A percentile compares a stretch with the other conserved stretches of the same genome.
Conservation (phyloP, 2,797 vertebrate species). For the Aldrovandia affinis region DNA sequence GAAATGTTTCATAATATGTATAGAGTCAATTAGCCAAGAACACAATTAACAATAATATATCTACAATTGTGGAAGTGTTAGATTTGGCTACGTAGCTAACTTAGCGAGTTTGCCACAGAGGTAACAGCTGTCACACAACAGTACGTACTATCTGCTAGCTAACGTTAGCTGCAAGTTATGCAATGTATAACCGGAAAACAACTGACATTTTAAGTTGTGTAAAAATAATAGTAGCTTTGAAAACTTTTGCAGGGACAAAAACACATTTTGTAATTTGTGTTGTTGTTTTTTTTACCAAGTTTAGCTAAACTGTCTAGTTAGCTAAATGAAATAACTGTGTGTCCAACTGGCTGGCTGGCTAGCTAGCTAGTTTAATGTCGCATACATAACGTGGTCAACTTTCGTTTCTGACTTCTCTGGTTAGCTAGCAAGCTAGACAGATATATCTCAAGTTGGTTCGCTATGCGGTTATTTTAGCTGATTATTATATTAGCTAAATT, state of each 20-base stretch:
- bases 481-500: not conserved
- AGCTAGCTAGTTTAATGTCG: not conserved
- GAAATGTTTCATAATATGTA: not conserved
- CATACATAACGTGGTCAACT: not conserved
- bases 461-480: not conserved
- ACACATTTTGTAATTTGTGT: too few species aligned
- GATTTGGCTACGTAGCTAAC: not conserved
- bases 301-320: too few species aligned
- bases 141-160: not conserved
- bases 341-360: not conserved
- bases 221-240: not conserved
- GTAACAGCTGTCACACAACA: not conserved
- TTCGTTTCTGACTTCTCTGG: not conserved
- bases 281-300: too few species aligned
- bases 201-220: not conserved
- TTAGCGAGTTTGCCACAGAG: not conserved
- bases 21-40: not conserved
- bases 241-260: not conserved
- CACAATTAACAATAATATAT: not conserved
- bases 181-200: not conserved
- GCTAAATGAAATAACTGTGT: not conserved
- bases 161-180: not conserved
- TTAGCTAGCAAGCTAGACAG: not conserved
- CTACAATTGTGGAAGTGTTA: not conserved
- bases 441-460: not conserved